Base-by-base conservation (phyloP, 2,797 vertebrate species). In the Nyctibius grandis region DNA sequence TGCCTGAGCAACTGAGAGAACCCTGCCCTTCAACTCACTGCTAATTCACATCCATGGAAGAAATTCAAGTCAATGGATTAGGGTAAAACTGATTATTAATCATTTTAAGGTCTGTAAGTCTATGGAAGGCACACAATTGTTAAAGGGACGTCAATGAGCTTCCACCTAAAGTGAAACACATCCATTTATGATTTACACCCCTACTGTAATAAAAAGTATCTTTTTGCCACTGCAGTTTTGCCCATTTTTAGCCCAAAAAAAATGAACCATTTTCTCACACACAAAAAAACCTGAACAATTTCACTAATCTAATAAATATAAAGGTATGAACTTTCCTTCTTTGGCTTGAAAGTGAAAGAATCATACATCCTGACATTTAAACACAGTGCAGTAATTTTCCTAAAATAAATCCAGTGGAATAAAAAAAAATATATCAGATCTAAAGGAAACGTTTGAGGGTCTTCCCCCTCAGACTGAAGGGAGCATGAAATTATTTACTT, bases 171-270 rank as follows among this genome's bases (percentile, higher is more conserved):
- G 34, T 16, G 23, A 63, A 79, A 85, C 4, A 33, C 10, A 48
- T 15, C 23, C 3, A 31, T 36, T 85, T 74, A 72, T 61, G 0
- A 64, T 72, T 89, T 77, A 65, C 3, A 73, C 3, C 6, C 20
- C 21, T 61, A 51, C 2, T 2, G 1, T 29, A 54, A 87, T 26
- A 84, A 75, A 36, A 92, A 64, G 19, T 16, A 75, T 68, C 91
- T 56, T 28, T 95, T 96, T 97, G 96, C 96, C 96, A 97, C 10
- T 91, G 95, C 93, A 95, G 96, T 88, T 96, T 96, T 95, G 94
- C 86, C 50, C 47, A 51, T 56, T 81, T 91, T 93, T 47, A 80
- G 47, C 33, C 72, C 38, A 74, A 89, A 88, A 9, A 64, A 78
- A 85, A 93, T 2, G 5, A 73, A 89, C 8, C 0, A 40, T 65